Conservation (phyloP, 2,113 vertebrate species). For the Sapajus apella region DNA sequence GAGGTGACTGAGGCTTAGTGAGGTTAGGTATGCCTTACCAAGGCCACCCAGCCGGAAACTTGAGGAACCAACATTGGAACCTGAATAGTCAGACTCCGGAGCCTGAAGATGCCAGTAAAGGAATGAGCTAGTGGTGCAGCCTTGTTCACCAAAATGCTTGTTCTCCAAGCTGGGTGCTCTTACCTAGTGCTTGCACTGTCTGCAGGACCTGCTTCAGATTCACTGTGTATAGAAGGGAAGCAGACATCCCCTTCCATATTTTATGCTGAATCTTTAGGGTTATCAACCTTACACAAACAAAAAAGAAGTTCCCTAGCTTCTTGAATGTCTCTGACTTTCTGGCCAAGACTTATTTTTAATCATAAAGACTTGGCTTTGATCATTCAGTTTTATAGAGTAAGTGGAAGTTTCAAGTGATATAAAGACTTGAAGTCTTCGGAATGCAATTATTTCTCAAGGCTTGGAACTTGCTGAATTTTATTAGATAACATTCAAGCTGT, state of each 20-base stretch:
- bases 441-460: conserved; percentile 64
- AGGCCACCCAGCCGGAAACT: neutral
- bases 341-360: conserved; percentile 36
- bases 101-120: neutral
- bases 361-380: conserved; percentile 68
- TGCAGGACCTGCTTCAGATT: neutral
- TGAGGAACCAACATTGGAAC: neutral
- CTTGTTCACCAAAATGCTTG: too few relatives aligned
- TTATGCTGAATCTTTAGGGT: conserved; percentile 5
- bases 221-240: neutral
- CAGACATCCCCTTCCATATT: neutral
- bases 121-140: too few relatives aligned
- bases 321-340: conserved; percentile 37
- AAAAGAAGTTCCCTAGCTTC: conserved; percentile 9
- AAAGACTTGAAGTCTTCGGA: conserved; percentile 43
- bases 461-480: conserved; percentile 58
- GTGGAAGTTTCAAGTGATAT: conserved; percentile 63
- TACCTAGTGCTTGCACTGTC: neutral
- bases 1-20: neutral
- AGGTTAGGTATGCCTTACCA: neutral
- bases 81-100: neutral
- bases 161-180: neutral
- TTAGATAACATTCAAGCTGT: conserved; percentile 51
- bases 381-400: conserved; percentile 57
- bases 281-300: conserved; percentile 27